Evolutionary conservation across 2,797 vertebrate genomes (phyloP), one percentile per base, ranked within the genome.

Genomic region (Sitta carolinensis): DNA sequence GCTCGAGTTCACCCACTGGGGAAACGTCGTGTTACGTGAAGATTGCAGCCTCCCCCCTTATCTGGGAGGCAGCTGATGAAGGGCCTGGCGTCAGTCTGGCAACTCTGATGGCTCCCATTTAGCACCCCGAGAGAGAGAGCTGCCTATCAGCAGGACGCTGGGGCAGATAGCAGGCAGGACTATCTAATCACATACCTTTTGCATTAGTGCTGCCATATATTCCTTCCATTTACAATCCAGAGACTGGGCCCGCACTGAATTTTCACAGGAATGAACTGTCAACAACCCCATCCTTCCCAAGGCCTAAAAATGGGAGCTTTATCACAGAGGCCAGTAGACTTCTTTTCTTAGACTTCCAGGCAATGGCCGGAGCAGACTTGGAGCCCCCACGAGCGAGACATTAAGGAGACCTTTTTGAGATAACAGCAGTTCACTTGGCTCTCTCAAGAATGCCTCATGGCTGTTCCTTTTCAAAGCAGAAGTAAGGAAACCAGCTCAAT

Each of bases 121-220:
- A 98, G 98, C 97, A 97, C 97, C 97, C 97, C 70, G 1, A 63
- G 98, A 97, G 98, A 97, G 98, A 97, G 98, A 97, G 98, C 98
- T 98, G 98, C 91, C 98, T 99, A 98, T 99, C 98, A 98, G 98
- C 96, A 98, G 98, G 98, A 98, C 97, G 97, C 98, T 93, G 97
- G 96, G 93, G 89, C 86, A 95, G 96, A 98, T 98, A 98, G 97
- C 95, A 97, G 96, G 93, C 98, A 87, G 97, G 97, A 98, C 98
- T 98, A 98, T 98, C 98, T 97, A 98, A 98, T 98, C 98, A 98
- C 98, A 95, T 94, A 95, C 98, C 98, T 98, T 98, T 96, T 97
- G 98, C 98, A 98, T 98, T 97, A 97, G 97, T 97, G 97, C 97
- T 97, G 97, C 97, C 97, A 96, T 96, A 81, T 48, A 87, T 87